phyloP scores from a whole-genome alignment of 2,113 vertebrate species.

The Callionymus lyra region DNA sequence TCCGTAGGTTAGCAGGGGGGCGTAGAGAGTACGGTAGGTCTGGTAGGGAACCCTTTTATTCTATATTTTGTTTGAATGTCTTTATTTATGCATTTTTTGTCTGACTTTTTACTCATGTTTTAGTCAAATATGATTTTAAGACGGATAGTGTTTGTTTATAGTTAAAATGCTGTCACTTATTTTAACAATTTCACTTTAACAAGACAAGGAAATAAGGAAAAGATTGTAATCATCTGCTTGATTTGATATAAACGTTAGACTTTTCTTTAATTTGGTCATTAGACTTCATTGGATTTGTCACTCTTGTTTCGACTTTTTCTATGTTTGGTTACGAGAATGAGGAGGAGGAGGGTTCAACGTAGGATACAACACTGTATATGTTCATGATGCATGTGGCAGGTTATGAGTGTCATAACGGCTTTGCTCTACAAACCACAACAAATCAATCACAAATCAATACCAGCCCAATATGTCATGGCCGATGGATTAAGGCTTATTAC shows the following conservation, averaged over 20 bases:
- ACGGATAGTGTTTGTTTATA: too few relatives aligned
- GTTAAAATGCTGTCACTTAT: slow-evolving; percentile 22
- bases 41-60: slow-evolving; percentile 62
- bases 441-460: slow-evolving; percentile 27
- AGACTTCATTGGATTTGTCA: slow-evolving; percentile 34
- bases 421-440: slow-evolving; percentile 54
- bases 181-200: too few relatives aligned
- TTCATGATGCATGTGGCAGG: slow-evolving; percentile 30
- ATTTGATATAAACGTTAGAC: slow-evolving; percentile 8
- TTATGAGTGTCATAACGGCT: slow-evolving; percentile 35
- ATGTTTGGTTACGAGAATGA: slow-evolving; percentile 44
- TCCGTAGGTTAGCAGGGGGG: slow-evolving; percentile 71
- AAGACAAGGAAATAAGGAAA: not conserved
- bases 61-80: slow-evolving; percentile 55
- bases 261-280: not conserved
- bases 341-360: not conserved
- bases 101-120: slow-evolving; percentile 45
- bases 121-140: slow-evolving; percentile 3
- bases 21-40: slow-evolving; percentile 74
- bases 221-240: not conserved
- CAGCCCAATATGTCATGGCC: too few relatives aligned
- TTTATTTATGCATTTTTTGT: slow-evolving; percentile 58
- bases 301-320: slow-evolving; percentile 46
- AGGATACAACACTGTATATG: slow-evolving; percentile 21
- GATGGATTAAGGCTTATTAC: too few relatives aligned